Evolutionary conservation across 1,140 invertebrate genomes (phyloP).

Genomic region (Euschistus heros): DNA sequence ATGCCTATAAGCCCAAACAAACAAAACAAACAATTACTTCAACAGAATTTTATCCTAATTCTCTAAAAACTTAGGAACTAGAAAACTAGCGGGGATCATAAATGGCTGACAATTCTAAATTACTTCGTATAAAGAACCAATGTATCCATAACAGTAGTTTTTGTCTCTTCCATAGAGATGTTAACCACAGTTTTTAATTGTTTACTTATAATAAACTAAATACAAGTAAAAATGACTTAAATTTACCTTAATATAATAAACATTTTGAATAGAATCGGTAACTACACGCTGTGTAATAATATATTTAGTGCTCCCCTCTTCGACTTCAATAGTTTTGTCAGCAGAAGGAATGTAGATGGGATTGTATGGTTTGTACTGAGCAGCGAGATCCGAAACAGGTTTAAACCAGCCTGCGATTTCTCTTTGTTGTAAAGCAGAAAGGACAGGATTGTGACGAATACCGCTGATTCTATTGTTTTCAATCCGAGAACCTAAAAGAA

Average conservation of each 20-base stretch:
- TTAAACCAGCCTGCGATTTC: conserved; percentile 89
- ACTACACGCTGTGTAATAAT: conserved; percentile 55
- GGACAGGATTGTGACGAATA: conserved; percentile 82
- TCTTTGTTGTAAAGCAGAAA: conserved; percentile 72
- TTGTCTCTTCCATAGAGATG: too few relatives aligned
- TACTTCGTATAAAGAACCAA: too few relatives aligned
- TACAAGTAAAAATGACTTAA: too few relatives aligned
- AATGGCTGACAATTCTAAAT: too few relatives aligned
- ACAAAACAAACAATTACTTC: too few relatives aligned
- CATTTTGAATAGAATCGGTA: conserved; percentile 43
- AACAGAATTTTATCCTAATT: too few relatives aligned
- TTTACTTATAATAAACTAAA: too few relatives aligned
- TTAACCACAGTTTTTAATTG: too few relatives aligned
- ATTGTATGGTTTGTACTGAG: conserved; percentile 49
- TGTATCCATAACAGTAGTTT: too few relatives aligned
- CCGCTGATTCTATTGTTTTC: conserved; percentile 80
- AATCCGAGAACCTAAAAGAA: conserved; percentile 38
- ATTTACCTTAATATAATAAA: conserved; percentile 35
- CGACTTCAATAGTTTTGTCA: conserved; percentile 49
- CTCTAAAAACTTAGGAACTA: too few relatives aligned
- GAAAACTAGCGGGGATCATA: too few relatives aligned
- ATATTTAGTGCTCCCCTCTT: conserved; percentile 63
- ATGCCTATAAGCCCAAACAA: too few relatives aligned
- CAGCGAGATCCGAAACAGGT: conserved; percentile 48
- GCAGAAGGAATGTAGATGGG: conserved; percentile 51